Evolutionary conservation across 2,113 vertebrate genomes (phyloP).

Genomic region (Oriolus oriolus): DNA sequence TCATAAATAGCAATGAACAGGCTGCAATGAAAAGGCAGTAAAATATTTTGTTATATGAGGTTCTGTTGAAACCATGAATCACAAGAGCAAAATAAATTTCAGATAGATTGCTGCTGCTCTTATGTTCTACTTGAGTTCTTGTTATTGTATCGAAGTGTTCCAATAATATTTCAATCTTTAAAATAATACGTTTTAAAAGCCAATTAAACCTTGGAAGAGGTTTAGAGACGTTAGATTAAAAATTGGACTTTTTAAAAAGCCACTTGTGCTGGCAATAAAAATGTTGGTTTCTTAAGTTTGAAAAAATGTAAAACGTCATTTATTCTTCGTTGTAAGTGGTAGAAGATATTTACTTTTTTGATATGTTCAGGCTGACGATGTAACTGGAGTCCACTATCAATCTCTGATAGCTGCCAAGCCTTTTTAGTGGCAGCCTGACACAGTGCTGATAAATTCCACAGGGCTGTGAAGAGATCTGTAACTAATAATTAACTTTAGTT

Average conservation of each 20-base stretch:
- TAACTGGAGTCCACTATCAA: not conserved
- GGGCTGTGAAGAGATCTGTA: not conserved
- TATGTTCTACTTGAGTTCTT: not conserved
- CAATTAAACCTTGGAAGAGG: not conserved
- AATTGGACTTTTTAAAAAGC: not conserved
- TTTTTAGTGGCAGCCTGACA: not conserved
- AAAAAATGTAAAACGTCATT: not conserved
- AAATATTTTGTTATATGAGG: not conserved
- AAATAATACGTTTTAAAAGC: not conserved
- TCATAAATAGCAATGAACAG: not conserved
- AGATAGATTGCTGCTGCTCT: not conserved
- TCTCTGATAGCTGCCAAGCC: not conserved
- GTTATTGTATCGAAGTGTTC: not conserved
- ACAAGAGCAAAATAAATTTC: not conserved
- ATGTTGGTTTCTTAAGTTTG: not conserved
- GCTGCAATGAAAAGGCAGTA: not conserved
- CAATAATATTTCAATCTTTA: not conserved
- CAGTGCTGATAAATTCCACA: not conserved
- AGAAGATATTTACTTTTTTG: not conserved
- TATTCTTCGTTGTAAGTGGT: not conserved
- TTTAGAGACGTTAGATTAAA: not conserved
- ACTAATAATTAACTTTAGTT: not conserved
- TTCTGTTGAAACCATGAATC: not conserved
- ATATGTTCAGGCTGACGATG: not conserved
- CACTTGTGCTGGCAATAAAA: not conserved